Percentiles rank a stretch among this genome's conserved stretches.
Conservation (phyloP, 2,113 vertebrate species). For the Gymnocephalus cernua region DNA sequence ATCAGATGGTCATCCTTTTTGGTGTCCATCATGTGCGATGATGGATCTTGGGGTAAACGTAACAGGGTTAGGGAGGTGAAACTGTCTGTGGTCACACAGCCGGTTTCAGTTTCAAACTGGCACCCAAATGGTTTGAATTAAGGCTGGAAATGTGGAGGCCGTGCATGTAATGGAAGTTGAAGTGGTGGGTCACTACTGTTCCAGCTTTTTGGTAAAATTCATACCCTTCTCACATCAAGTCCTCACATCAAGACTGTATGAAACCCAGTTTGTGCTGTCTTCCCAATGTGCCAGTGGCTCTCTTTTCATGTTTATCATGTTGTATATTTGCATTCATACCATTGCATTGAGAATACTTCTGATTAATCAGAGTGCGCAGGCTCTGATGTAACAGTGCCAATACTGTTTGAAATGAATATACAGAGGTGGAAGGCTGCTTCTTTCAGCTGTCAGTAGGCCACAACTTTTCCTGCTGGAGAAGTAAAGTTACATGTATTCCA, state of each 20-base stretch:
- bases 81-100: constrained; percentile 46
- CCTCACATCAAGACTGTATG: background rate
- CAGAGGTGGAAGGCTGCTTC: constrained; percentile 1
- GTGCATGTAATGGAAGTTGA: background rate
- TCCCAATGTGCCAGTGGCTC: background rate
- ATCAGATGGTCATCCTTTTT: constrained; percentile 53
- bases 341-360: background rate
- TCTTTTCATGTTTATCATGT: constrained; percentile 3
- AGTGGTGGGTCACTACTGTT: constrained; percentile 19
- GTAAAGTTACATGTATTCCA: constrained; percentile 15
- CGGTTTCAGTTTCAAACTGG: constrained; percentile 52
- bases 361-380: background rate
- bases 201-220: background rate
- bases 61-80: constrained; percentile 63
- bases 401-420: constrained; percentile 4
- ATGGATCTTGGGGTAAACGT: constrained; percentile 62
- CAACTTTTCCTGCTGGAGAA: background rate
- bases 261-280: background rate
- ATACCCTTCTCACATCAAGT: background rate
- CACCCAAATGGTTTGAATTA: constrained; percentile 59
- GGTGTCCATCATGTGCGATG: constrained; percentile 51
- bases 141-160: constrained; percentile 28
- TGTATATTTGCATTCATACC: background rate
- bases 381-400: background rate
- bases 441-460: constrained; percentile 2